Evolutionary conservation across 2,797 vertebrate genomes (phyloP).

Genomic region (Remorina albescens): DNA sequence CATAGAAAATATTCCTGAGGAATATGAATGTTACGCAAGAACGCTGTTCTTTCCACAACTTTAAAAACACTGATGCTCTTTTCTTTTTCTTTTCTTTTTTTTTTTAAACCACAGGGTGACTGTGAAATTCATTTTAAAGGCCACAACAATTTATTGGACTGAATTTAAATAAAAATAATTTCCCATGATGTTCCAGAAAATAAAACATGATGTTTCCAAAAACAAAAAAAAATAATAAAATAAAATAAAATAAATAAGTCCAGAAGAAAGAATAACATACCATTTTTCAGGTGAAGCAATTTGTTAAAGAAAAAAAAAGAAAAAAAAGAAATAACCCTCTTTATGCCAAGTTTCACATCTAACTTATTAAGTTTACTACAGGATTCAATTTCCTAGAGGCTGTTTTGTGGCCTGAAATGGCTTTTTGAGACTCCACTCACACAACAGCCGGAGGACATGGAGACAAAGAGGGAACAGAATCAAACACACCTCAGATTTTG

Average conservation of each 20-base stretch:
- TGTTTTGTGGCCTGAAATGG: slow-evolving; percentile 25
- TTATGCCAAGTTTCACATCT: slow-evolving; percentile 52
- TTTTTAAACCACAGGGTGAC: slow-evolving; percentile 55
- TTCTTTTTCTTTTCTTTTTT: too few relatives aligned
- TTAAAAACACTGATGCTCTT: slow-evolving; percentile 19
- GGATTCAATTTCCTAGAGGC: slow-evolving; percentile 15
- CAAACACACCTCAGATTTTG: slow-evolving; percentile 13
- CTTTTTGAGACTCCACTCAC: slow-evolving; percentile 22
- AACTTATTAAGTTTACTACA: slow-evolving; percentile 48
- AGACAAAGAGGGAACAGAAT: slow-evolving; percentile 9
- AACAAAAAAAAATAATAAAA: slow-evolving; percentile 71
- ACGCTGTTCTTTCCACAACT: slow-evolving; percentile 30
- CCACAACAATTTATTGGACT: slow-evolving; percentile 76
- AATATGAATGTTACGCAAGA: slow-evolving; percentile 33
- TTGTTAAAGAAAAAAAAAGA: slow-evolving; percentile 37
- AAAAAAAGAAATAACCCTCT: slow-evolving; percentile 26
- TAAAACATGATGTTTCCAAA: slow-evolving; percentile 61
- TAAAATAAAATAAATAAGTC: slow-evolving; percentile 84
- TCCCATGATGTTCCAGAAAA: slow-evolving; percentile 50
- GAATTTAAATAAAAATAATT: slow-evolving; percentile 76
- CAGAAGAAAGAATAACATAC: slow-evolving; percentile 58
- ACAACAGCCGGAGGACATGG: slow-evolving; percentile 1
- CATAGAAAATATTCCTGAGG: slow-evolving; percentile 47
- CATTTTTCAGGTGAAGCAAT: slow-evolving; percentile 44
- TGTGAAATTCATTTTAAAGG: slow-evolving; percentile 62